These are phyloP conservation scores for Chlorospingus flavigularis DNA, from an alignment of 2,797 vertebrate species.

Conservation along the genomic window DNA sequence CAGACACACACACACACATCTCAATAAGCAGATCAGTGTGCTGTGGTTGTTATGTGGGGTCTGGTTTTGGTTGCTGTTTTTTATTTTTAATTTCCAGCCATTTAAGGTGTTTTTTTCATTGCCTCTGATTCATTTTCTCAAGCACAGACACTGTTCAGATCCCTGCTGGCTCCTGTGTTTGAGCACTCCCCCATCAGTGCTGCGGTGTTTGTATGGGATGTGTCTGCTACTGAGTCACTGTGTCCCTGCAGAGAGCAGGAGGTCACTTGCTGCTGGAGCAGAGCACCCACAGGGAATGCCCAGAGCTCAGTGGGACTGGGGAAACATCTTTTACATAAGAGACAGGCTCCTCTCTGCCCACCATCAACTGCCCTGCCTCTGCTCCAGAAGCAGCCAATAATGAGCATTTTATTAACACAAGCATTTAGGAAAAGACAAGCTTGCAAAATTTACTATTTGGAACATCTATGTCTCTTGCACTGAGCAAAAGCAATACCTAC, in stretches of 20 bases:
- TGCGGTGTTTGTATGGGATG: neutral
- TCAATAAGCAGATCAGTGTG: neutral
- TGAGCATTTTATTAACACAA: neutral
- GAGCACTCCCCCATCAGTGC: neutral
- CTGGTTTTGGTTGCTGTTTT: neutral
- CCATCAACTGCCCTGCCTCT: neutral
- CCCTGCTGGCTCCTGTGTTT: neutral
- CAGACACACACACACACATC: neutral
- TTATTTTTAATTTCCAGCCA: neutral
- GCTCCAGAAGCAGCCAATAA: neutral
- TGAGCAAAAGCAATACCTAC: neutral
- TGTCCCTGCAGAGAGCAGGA: neutral
- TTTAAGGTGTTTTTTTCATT: neutral
- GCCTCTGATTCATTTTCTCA: neutral
- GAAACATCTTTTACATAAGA: neutral
- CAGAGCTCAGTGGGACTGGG: neutral
- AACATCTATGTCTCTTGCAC: neutral
- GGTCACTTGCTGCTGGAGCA: conserved; percentile 22
- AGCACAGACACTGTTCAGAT: neutral
- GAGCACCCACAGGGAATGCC: neutral
- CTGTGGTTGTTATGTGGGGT: neutral
- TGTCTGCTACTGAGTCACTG: neutral
- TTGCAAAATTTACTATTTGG: neutral
- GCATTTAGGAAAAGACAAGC: neutral
- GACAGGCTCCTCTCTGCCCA: neutral